Conservation (phyloP, 2,888 invertebrate genomes). For the Acheta domesticus region DNA sequence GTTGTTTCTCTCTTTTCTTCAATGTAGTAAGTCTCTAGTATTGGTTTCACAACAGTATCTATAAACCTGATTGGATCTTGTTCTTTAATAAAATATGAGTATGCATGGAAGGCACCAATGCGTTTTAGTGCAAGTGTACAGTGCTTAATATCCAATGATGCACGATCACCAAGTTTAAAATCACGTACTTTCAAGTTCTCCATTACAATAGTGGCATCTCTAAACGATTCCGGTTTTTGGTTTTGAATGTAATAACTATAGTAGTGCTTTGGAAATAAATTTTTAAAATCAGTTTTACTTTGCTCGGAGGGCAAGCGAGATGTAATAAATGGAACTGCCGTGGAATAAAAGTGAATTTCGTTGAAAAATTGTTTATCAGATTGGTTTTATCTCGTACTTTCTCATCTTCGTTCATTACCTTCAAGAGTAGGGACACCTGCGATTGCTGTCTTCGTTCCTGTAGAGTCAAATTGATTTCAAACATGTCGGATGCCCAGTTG, state of each 20-base stretch:
- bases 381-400: neutral
- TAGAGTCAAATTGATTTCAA: neutral
- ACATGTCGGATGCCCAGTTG: neutral
- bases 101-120: neutral
- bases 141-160: neutral
- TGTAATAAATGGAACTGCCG: neutral
- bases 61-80: neutral
- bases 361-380: neutral
- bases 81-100: neutral
- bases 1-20: neutral
- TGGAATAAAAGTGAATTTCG: slow-evolving; percentile 4
- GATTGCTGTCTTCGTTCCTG: neutral
- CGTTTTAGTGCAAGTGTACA: neutral
- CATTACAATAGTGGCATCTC: neutral
- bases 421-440: neutral
- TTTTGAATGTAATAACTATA: neutral
- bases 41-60: neutral
- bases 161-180: neutral
- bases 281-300: neutral
- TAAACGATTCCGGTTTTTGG: neutral
- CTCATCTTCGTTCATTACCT: neutral
- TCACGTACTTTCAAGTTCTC: neutral
- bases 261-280: neutral
- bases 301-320: neutral
- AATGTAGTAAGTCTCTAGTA: neutral